phyloP scores from a whole-genome alignment of 2,113 vertebrate genomes.

The Saimiri boliviensis region DNA sequence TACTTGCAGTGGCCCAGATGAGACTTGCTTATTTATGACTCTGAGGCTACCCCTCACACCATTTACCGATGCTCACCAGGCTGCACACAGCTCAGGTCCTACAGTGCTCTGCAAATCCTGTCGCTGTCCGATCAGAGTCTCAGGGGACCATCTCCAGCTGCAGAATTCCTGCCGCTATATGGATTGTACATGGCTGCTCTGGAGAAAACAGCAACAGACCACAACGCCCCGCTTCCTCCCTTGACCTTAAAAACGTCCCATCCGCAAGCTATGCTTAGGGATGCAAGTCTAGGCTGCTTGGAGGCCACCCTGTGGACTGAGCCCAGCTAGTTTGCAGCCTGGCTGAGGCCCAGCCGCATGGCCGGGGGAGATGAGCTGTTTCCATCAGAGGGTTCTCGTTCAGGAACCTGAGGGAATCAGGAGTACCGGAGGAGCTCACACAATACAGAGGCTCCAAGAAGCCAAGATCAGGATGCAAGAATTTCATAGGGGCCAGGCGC shows the following conservation, averaged over 20 bases:
- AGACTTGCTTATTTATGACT: neutral
- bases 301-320: neutral
- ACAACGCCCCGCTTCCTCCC: too few relatives aligned
- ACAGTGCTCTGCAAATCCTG: fast-evolving
- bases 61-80: fast-evolving
- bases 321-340: neutral
- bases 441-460: neutral
- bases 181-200: neutral
- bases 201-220: neutral
- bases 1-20: fast-evolving
- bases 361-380: neutral
- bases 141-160: neutral
- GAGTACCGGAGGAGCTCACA: neutral
- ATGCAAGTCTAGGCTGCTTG: neutral
- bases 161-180: neutral
- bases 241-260: neutral
- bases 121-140: neutral
- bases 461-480: neutral
- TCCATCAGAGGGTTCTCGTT: neutral
- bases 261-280: neutral
- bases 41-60: neutral
- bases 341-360: too few relatives aligned
- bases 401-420: neutral
- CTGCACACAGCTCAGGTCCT: too few relatives aligned
- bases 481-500: neutral